Evolutionary conservation across 2,797 vertebrate genomes (phyloP), one percentile per base, ranked within the genome.

Genomic region (Sebastes hopkinsi): DNA sequence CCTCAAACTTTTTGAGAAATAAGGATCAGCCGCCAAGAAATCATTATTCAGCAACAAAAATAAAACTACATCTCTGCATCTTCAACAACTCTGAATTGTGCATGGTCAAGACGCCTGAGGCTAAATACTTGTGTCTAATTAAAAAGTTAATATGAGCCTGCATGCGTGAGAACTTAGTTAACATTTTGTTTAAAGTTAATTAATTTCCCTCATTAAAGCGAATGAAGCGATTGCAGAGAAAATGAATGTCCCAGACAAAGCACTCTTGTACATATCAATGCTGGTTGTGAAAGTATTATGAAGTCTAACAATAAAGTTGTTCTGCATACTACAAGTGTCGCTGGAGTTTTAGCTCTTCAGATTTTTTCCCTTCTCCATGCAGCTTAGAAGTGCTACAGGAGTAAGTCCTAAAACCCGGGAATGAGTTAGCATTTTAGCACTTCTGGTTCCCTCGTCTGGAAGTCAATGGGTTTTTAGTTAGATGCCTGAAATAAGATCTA

Each of bases 1-100:
- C 25, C 36, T 58, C 8, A 8, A 80, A 80, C 73, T 29, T 87
- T 82, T 2, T 58, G 20, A 72, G 14, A 50, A 61, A 65, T 12
- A 52, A 73, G 18, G 8, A 80, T 22, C 20, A 50, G 66, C 22
- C 6, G 14, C 32, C 46, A 18, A 52, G 14, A 20, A 9, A 66
- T 62, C 61, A 68, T 67, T 70, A 69, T 54, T 58, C 30, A 67
- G 14, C n/a, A 23, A 66, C 38, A 54, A 20, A 67, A 67, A 72
- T 32, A 8, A 18, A 56, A 46, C 3, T 6, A 7, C 25, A 60
- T 59, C 38, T 75, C 38, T 74, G 36, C 42, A 71, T 71, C 22
- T 68, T 54, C 2, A 67, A 74, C n/a, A 25, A 22, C 8, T 14
- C 23, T 42, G 30, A 66, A 56, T 10, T 27, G 20, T 60, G 29